Base-by-base conservation (phyloP, 2,888 invertebrate species). In the Trilocha varians region DNA sequence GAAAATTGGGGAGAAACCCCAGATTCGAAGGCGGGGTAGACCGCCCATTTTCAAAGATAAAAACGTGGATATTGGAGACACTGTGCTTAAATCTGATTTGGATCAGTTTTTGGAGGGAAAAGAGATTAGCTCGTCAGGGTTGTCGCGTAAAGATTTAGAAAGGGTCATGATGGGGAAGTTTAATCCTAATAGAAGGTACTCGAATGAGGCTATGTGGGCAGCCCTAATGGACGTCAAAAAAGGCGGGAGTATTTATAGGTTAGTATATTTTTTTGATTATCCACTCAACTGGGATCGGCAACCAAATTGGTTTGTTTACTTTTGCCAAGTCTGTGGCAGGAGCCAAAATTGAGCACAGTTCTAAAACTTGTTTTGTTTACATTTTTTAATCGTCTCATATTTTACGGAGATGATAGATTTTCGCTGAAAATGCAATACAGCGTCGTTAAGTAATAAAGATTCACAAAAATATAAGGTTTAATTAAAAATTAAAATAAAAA, bases 211-310 rank as follows among this genome's bases (percentile, higher is more conserved):
- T 0, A 82, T 88, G 74, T 88, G 88, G 83, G 85, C 87, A 1
- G 88, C 88, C 1, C 64, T 88, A 1, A 88, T 88, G 88, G 88
- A 88, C 45, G 88, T 88, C 0, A 88, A 88, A 51, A 80, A 85
- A 44, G 89, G 89, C 1, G 87, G 88, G 1, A 89, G 88, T 59
- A 89, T 89, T 50, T 88, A 89, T 50, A 83, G 87, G 87, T 88
- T 35, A 63, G 69, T 43, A n/a, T 36, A 34, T 34, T 39, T 25
- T 38, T 39, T n/a, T 32, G 38, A 39, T 39, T 13, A 9, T 32
- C 14, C 16, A 5, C 16, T 6, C n/a, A n/a, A n/a, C n/a, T n/a
- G n/a, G n/a, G n/a, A n/a, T n/a, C n/a, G n/a, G n/a, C n/a, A n/a
- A n/a, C n/a, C n/a, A n/a, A n/a, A n/a, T n/a, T n/a, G n/a, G n/a